A percentile compares a stretch with the other conserved stretches of the same genome.
These are phyloP conservation scores for Habroteleia sp. DNA, from an alignment of 2,888 invertebrate genomes.

Conservation along the genomic window DNA sequence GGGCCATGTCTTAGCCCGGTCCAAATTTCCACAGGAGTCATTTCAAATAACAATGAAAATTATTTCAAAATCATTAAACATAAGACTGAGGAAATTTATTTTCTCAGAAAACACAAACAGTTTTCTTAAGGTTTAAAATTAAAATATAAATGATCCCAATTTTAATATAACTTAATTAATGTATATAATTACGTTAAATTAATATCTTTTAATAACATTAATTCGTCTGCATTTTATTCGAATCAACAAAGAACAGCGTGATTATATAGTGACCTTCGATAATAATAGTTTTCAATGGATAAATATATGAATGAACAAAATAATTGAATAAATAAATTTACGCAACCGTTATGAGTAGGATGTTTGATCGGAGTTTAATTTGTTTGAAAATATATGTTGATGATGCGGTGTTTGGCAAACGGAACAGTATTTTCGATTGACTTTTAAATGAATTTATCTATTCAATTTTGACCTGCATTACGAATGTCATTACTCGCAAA, in stretches of 20 bases:
- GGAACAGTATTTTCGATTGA: slow-evolving; percentile 29
- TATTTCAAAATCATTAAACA: too few relatives aligned
- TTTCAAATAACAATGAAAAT: too few relatives aligned
- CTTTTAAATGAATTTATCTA: slow-evolving; percentile 45
- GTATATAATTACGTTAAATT: too few relatives aligned
- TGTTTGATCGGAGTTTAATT: slow-evolving; percentile 49
- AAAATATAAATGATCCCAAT: too few relatives aligned
- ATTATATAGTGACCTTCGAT: slow-evolving; percentile 23
- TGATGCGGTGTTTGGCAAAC: slow-evolving; percentile 37
- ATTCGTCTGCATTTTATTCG: neutral
- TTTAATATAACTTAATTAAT: too few relatives aligned
- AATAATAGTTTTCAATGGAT: slow-evolving; percentile 46
- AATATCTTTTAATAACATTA: too few relatives aligned
- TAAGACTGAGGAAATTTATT: too few relatives aligned
- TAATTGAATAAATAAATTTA: slow-evolving; percentile 49
- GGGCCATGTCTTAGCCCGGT: too few relatives aligned
- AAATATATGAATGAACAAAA: slow-evolving; percentile 54
- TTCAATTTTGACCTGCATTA: slow-evolving; percentile 10
- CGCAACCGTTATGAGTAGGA: slow-evolving; percentile 31
- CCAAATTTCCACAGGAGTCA: too few relatives aligned
- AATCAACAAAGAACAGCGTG: slow-evolving; percentile 1
- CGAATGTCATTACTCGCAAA: slow-evolving; percentile 4
- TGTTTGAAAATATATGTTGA: slow-evolving; percentile 46
- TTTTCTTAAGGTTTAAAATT: too few relatives aligned
- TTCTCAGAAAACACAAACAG: too few relatives aligned